A percentile compares a stretch with the other conserved stretches of the same genome.
phyloP scores from a whole-genome alignment of 2,888 invertebrate genomes.

The Stenodema calcarata region DNA sequence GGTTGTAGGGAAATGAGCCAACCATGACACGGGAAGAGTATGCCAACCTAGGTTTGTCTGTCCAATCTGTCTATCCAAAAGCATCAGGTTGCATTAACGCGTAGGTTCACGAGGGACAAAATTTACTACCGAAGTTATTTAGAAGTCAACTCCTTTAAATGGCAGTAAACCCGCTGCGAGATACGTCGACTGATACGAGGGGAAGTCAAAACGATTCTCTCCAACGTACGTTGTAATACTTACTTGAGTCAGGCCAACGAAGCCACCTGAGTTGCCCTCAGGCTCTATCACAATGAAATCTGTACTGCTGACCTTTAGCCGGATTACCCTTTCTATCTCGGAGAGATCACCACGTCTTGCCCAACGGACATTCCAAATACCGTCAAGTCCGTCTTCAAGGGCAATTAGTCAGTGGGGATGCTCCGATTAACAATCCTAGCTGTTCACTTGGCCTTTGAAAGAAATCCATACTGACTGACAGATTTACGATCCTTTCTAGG shows the following conservation, averaged over 20 bases:
- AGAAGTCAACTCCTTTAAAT: neutral
- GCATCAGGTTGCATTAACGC: neutral
- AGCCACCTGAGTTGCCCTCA: neutral
- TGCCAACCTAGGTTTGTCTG: too few species aligned
- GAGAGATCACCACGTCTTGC: conserved; percentile 6
- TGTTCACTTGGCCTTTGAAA: neutral
- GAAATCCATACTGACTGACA: neutral
- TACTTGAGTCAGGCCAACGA: neutral
- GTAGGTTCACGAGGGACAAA: neutral
- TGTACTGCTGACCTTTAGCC: neutral
- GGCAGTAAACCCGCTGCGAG: neutral
- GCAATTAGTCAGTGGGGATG: neutral
- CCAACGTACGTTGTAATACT: neutral
- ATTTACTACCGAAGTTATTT: neutral
- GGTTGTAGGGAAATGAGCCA: too few species aligned
- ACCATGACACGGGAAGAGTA: too few species aligned
- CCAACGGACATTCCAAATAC: neutral
- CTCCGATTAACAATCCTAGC: neutral
- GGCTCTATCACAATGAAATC: neutral
- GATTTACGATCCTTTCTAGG: neutral
- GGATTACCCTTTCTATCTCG: neutral
- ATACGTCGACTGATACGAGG: neutral
- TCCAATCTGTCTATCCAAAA: too few species aligned
- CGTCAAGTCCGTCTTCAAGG: neutral
- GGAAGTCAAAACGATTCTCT: neutral